These are phyloP conservation scores for Danio tinwini DNA, from an alignment of 2,797 vertebrate species.

Conservation along the genomic window DNA sequence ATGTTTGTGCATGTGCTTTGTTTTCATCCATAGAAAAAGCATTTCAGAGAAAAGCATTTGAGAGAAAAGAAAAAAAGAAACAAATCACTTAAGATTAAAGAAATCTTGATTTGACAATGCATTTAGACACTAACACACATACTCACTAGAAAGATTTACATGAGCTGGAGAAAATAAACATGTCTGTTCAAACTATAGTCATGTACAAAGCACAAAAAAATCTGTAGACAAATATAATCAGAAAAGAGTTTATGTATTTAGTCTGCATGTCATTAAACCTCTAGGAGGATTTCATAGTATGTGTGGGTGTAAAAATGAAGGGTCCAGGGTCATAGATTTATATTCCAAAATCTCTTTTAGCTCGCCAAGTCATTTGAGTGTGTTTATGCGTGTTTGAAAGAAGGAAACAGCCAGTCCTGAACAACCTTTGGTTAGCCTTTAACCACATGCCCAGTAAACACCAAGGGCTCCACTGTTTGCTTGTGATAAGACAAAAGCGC, in stretches of 20 bases:
- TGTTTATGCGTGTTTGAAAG: constrained; percentile 9
- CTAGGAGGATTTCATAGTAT: not conserved
- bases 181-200: not conserved
- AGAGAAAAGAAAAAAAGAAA: constrained; percentile 11
- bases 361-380: not conserved
- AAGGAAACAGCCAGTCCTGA: constrained; percentile 28
- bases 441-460: constrained; percentile 47
- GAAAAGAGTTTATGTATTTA: not conserved
- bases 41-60: constrained; percentile 7
- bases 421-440: constrained; percentile 49
- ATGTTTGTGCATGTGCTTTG: constrained; percentile 29
- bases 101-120: not conserved
- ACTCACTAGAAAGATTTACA: not conserved
- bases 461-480: constrained; percentile 23
- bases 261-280: not conserved
- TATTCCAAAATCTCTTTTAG: constrained; percentile 4
- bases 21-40: not conserved
- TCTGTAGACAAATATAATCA: not conserved
- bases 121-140: not conserved
- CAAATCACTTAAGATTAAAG: not conserved
- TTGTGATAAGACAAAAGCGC: constrained; percentile 25
- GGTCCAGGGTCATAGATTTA: constrained; percentile 3
- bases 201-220: not conserved
- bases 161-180: not conserved
- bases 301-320: not conserved